Percentiles rank a stretch among this genome's conserved stretches.
Conservation (phyloP, 2,797 vertebrate species). For the Megaceryle alcyon region DNA sequence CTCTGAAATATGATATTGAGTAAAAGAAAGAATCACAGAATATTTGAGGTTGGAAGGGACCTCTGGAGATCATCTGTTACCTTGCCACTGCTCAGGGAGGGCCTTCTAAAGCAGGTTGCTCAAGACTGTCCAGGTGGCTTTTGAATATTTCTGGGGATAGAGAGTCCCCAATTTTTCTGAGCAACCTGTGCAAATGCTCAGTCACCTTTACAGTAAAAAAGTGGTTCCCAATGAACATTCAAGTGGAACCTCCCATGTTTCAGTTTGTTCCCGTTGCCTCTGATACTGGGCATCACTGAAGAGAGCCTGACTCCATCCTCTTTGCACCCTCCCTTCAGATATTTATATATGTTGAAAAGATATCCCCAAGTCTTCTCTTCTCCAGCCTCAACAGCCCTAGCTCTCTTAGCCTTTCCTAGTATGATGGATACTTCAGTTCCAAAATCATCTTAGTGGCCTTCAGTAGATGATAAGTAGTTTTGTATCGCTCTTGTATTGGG, state of each 20-base stretch:
- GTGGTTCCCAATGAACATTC: neutral
- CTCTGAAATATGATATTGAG: neutral
- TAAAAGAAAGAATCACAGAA: neutral
- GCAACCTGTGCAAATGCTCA: neutral
- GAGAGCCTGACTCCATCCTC: neutral
- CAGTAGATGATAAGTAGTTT: neutral
- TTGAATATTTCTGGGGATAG: neutral
- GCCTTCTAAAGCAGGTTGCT: neutral
- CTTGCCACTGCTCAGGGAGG: neutral
- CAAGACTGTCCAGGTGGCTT: neutral
- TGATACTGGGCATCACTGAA: neutral
- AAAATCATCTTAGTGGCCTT: neutral
- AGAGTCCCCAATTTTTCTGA: neutral
- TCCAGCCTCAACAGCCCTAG: neutral
- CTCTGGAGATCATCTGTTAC: neutral
- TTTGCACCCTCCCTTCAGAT: neutral
- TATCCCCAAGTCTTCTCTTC: accelerated
- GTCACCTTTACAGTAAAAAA: neutral
- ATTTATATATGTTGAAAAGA: neutral
- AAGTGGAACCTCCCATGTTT: neutral
- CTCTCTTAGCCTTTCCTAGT: neutral
- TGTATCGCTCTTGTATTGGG: neutral
- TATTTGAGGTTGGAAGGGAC: neutral
- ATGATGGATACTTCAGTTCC: neutral
- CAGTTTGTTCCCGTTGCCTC: neutral